Conservation (phyloP, 1,140 invertebrate species). For the Drosophila dunni region DNA sequence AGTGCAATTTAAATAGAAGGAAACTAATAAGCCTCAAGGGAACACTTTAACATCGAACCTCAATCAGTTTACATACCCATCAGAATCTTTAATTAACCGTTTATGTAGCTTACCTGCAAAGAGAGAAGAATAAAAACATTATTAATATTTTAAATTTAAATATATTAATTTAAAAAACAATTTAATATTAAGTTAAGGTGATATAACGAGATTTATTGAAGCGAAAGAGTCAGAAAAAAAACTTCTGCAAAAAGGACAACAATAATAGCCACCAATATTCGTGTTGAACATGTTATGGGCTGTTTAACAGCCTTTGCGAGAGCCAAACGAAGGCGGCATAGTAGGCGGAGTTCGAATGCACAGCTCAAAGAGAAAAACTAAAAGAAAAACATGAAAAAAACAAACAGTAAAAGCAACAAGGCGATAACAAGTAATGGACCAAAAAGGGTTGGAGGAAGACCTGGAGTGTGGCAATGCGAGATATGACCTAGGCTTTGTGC, state of each 20-base stretch:
- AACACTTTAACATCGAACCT: background rate
- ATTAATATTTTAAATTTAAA: too few species aligned
- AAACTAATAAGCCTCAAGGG: background rate
- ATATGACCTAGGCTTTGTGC: constrained; percentile 69
- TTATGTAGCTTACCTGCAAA: constrained; percentile 61
- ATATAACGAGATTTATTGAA: background rate
- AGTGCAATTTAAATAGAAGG: background rate
- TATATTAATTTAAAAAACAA: too few species aligned
- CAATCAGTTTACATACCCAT: constrained; percentile 25
- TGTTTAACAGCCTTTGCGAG: constrained; percentile 16
- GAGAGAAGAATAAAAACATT: constrained; percentile 22
- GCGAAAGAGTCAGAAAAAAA: too few species aligned
- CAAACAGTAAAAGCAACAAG: constrained; percentile 19
- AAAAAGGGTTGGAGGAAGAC: background rate
- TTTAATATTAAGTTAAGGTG: too few species aligned
- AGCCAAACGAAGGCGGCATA: background rate
- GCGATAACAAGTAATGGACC: constrained; percentile 2
- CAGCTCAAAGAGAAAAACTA: constrained; percentile 20
- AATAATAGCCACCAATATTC: constrained; percentile 52
- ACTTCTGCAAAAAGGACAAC: background rate
- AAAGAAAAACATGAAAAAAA: constrained; percentile 2
- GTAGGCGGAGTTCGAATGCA: background rate
- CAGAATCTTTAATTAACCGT: background rate
- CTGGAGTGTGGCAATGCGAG: constrained; percentile 26
- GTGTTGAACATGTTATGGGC: constrained; percentile 70